Percentiles rank a stretch among this genome's conserved stretches.
Conservation (phyloP, 2,113 vertebrate species). For the Oostethus manadensis region DNA sequence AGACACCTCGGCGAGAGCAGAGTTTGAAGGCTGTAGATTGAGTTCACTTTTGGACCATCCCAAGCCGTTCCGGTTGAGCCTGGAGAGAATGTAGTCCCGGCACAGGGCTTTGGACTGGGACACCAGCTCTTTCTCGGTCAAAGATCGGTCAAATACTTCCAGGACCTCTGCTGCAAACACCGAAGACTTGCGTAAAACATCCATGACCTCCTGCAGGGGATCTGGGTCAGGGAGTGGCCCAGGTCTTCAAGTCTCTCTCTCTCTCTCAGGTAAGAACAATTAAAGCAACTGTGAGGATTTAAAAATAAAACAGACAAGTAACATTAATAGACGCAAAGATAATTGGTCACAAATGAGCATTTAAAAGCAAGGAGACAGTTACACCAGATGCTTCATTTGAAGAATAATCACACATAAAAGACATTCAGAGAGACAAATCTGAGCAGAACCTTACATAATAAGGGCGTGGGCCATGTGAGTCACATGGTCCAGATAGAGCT, state of each 20-base stretch:
- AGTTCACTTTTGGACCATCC: constrained; percentile 81
- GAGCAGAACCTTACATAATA: constrained; percentile 56
- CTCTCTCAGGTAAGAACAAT: constrained; percentile 13
- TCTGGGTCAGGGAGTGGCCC: constrained; percentile 35
- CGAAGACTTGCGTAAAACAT: constrained; percentile 82
- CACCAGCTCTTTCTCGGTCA: constrained; percentile 89
- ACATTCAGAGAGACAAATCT: constrained; percentile 17
- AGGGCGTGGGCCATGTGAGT: constrained; percentile 60
- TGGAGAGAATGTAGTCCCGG: constrained; percentile 87
- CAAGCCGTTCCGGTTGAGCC: constrained; percentile 82
- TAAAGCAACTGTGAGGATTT: constrained; percentile 28
- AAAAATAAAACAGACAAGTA: background rate
- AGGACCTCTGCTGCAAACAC: constrained; percentile 85
- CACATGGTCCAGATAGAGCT: constrained; percentile 51
- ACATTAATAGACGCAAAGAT: background rate
- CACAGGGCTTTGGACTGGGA: constrained; percentile 88
- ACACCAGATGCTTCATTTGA: background rate
- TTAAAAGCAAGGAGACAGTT: background rate
- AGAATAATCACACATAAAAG: background rate
- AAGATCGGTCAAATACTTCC: constrained; percentile 86
- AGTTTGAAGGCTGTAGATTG: constrained; percentile 63
- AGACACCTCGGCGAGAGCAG: constrained; percentile 80
- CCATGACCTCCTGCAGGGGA: constrained; percentile 63
- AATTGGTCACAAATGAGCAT: background rate
- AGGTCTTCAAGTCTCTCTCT: constrained; percentile 25